Evolutionary conservation across 2,888 invertebrate species (phyloP).

Genomic region (Torymus auratus): DNA sequence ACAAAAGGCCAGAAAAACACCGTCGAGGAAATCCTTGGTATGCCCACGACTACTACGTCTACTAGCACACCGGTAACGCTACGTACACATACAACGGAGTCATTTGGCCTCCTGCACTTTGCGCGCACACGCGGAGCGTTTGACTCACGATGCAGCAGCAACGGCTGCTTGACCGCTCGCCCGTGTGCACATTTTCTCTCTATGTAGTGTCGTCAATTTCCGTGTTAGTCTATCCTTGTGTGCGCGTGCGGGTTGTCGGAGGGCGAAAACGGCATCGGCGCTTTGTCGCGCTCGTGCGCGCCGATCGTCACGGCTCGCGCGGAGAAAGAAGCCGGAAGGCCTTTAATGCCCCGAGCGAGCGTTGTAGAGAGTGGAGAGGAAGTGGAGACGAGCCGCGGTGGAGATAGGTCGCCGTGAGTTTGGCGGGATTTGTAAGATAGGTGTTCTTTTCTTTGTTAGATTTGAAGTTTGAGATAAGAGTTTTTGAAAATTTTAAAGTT

Average conservation of each 20-base stretch:
- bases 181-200: constrained; percentile 4
- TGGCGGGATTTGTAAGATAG: no score
- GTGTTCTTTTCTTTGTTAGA: no score
- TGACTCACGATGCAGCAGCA: no score
- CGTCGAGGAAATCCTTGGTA: background rate
- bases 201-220: constrained; percentile 31
- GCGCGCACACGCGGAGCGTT: no score
- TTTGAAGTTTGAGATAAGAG: no score
- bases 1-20: no score
- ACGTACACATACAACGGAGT: no score
- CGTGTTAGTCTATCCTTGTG: background rate
- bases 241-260: no score
- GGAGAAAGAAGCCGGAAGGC: constrained; percentile 27
- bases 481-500: no score
- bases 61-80: no score
- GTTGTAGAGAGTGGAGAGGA: constrained; percentile 2
- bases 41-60: background rate
- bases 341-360: constrained; percentile 19
- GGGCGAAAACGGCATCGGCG: constrained; percentile 6
- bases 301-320: background rate
- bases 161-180: background rate
- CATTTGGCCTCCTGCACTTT: no score
- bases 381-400: background rate
- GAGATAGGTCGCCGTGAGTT: no score
- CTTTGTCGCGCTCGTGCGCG: constrained; percentile 6